Evolutionary conservation across 2,113 vertebrate species (phyloP).

Genomic region (Amphilophus citrinellus): DNA sequence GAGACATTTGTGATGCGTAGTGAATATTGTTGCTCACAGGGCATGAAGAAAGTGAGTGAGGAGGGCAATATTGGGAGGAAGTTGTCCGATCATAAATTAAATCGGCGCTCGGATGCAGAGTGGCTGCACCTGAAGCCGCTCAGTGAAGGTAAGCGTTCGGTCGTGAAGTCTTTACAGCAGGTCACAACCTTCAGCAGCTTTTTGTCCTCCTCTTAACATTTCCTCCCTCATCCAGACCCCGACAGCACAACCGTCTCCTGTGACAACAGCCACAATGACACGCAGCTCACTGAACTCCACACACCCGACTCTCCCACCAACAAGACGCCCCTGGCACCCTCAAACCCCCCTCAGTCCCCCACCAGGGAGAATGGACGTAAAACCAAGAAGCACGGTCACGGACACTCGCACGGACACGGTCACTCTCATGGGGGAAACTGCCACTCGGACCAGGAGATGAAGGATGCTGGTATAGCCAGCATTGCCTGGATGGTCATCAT

Average conservation of each 20-base stretch:
- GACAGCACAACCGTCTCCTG: slow-evolving; percentile 83
- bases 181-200: neutral
- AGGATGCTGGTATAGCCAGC: slow-evolving; percentile 94
- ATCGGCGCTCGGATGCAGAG: slow-evolving; percentile 91
- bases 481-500: slow-evolving; percentile 99
- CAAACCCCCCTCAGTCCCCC: slow-evolving; percentile 61
- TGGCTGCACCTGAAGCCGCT: slow-evolving; percentile 95
- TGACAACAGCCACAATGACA: slow-evolving; percentile 88
- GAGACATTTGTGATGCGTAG: neutral
- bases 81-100: slow-evolving; percentile 94
- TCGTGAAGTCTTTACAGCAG: neutral
- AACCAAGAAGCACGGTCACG: slow-evolving; percentile 85
- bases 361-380: slow-evolving; percentile 61
- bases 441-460: slow-evolving; percentile 96
- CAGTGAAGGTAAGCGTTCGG: slow-evolving; percentile 67
- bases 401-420: slow-evolving; percentile 89
- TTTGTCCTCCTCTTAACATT: slow-evolving; percentile 9
- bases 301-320: slow-evolving; percentile 86
- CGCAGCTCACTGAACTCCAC: slow-evolving; percentile 88
- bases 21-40: slow-evolving; percentile 73
- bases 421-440: slow-evolving; percentile 94
- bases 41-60: slow-evolving; percentile 79
- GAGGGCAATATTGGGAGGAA: slow-evolving; percentile 91
- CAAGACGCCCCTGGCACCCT: slow-evolving; percentile 78
- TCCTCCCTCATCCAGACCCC: slow-evolving; percentile 75